Conservation (phyloP, 1,140 invertebrate genomes). For the Linepithema humile region DNA sequence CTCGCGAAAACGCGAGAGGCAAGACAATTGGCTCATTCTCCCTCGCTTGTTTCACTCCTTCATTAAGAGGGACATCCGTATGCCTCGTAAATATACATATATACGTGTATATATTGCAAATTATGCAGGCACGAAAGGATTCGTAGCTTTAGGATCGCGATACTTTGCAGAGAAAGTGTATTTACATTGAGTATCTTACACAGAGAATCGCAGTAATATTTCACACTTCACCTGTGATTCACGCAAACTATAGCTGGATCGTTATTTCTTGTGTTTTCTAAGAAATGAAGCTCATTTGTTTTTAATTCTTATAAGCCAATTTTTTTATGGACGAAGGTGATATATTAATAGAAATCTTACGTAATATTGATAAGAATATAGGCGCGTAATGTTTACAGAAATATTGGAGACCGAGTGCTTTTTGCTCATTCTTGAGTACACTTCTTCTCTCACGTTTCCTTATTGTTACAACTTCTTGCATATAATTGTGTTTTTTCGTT, state of each 20-base stretch:
- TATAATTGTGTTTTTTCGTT: neutral
- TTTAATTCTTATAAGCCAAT: neutral
- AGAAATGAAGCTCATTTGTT: too few species aligned
- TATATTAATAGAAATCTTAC: neutral
- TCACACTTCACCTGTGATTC: neutral
- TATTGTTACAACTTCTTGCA: neutral
- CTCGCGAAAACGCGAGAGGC: neutral
- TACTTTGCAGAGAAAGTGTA: neutral
- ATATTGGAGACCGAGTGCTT: neutral
- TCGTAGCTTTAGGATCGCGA: neutral
- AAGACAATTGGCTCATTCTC: neutral
- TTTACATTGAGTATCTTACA: neutral
- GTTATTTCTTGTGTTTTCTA: too few species aligned
- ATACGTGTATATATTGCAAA: too few species aligned
- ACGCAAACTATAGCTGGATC: neutral
- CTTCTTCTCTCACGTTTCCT: neutral
- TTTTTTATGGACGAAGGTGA: too few species aligned
- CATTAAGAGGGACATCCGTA: neutral
- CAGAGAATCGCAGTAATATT: neutral
- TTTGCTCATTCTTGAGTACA: neutral
- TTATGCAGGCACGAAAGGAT: too few species aligned
- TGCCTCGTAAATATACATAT: too few species aligned
- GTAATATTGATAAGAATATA: neutral
- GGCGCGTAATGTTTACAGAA: constrained; percentile 7
- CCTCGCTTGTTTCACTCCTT: neutral